Base-by-base conservation (phyloP, 2,888 invertebrate genomes). In the Sinelater perroti region DNA sequence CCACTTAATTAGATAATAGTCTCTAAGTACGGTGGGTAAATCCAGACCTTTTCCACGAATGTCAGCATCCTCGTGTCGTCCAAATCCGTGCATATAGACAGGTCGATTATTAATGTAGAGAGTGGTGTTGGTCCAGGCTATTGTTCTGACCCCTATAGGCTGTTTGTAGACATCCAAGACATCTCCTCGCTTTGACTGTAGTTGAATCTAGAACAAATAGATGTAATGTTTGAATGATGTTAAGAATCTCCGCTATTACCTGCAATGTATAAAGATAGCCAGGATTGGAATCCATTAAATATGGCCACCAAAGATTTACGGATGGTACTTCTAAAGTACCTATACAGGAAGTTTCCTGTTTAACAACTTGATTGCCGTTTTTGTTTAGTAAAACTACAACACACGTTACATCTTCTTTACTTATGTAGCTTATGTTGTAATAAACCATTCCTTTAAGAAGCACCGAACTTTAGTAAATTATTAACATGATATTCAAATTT, bases 1-100 rank as follows among this genome's bases (percentile, higher is more conserved):
- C 98, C 98, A 99, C 75, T 91, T 89, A 42, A 99, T 84, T 56
- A 98, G 81, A 75, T 96, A 95, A 75, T 97, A 92, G 77, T 99
- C 98, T 70, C 94, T 91, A 1, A 93, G 87, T 73, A 95, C 87
- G 2, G 95, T 80, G 0, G 93, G 89, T 56, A 89, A 85, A 75
- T 98, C 97, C 72, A 96, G 83, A 7, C 97, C 98, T 78, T 97
- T 94, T 0, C 98, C 98, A 66, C 96, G 85, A 21, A 98, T 84
- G 79, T 93, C 91, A 0, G 95, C 89, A 78, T 98, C 98, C 77
- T 98, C 97, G 73, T 98, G 97, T 76, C 93, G 89, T 10, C 95
- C 97, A 69, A 97, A 95, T 2, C 97, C 97, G 64, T 91, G 87
- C 68, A 97, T 85, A 76, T 98, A 98, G 52, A 97, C 83, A 0